phyloP scores from a whole-genome alignment of 2,888 invertebrate genomes.

The Drosophila mercatorum region DNA sequence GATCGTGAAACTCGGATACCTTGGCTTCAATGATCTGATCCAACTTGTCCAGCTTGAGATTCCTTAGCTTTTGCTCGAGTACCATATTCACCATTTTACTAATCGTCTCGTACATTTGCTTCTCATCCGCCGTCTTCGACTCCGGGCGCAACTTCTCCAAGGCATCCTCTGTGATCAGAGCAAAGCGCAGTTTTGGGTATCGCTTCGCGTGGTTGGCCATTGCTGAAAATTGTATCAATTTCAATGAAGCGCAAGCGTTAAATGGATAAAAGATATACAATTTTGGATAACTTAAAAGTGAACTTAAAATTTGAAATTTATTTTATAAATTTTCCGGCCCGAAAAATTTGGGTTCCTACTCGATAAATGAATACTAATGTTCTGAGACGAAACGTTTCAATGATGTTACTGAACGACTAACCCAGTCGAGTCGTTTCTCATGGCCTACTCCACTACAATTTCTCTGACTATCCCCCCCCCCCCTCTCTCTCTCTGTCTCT shows the following conservation, averaged over 20 bases:
- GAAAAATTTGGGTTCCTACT: conserved; percentile 9
- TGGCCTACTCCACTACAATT: conserved; percentile 25
- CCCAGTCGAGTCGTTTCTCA: conserved; percentile 14
- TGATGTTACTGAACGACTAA: neutral
- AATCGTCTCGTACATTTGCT: conserved; percentile 31
- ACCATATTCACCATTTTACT: conserved; percentile 23
- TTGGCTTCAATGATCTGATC: conserved; percentile 29
- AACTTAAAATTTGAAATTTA: conserved; percentile 12
- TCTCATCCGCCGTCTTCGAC: conserved; percentile 1
- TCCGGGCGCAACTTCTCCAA: conserved; percentile 34
- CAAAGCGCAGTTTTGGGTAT: conserved; percentile 50
- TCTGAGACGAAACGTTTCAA: neutral
- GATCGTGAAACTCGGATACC: conserved; percentile 12
- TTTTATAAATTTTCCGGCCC: neutral
- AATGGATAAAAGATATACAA: neutral
- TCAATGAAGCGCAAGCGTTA: neutral
- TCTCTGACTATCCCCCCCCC: no score
- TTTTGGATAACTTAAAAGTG: neutral
- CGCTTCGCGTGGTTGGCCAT: conserved; percentile 16
- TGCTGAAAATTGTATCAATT: neutral
- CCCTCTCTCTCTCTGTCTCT: neutral
- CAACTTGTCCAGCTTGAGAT: conserved; percentile 28
- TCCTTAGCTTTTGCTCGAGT: conserved; percentile 30
- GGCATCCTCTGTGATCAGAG: conserved; percentile 52
- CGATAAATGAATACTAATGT: neutral